These are phyloP conservation scores for Adela reaumurella DNA, from an alignment of 2,888 invertebrate genomes.

Conservation along the genomic window DNA sequence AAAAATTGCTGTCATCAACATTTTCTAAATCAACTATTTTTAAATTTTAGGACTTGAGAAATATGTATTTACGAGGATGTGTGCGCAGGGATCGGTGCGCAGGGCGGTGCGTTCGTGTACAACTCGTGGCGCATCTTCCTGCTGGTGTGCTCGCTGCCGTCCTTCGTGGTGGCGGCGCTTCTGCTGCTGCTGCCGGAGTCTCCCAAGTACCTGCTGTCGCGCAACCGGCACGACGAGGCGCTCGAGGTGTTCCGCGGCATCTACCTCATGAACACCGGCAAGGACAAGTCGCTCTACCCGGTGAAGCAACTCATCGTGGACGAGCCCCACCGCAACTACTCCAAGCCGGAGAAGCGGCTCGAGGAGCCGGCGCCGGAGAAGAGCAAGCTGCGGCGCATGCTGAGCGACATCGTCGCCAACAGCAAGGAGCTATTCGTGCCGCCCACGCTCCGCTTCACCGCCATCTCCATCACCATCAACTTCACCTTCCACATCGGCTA, in stretches of 20 bases:
- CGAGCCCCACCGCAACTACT: conserved; percentile 41
- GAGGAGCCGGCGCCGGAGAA: conserved; percentile 58
- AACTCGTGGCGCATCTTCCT: conserved; percentile 93
- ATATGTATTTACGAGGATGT: too few relatives aligned
- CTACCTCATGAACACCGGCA: conserved; percentile 78
- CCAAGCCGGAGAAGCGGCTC: conserved; percentile 61
- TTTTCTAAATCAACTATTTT: too few relatives aligned
- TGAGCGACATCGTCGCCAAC: conserved; percentile 74
- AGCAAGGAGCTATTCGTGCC: conserved; percentile 77
- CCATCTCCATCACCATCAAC: conserved; percentile 84
- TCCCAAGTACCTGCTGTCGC: conserved; percentile 81
- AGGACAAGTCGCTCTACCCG: conserved; percentile 69
- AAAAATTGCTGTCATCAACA: too few relatives aligned
- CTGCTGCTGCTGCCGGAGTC: conserved; percentile 85
- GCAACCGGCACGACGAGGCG: conserved; percentile 76
- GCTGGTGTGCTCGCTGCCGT: conserved; percentile 83
- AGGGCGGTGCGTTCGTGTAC: conserved; percentile 68
- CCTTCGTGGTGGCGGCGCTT: conserved; percentile 79
- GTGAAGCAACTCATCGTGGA: conserved; percentile 68
- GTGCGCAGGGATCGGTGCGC: conserved; percentile 62
- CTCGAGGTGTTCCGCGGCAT: conserved; percentile 78
- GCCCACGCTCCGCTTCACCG: conserved; percentile 78
- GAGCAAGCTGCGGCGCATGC: conserved; percentile 69
- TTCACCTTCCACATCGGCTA: conserved; percentile 94
- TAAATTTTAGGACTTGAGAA: too few relatives aligned